Base-by-base conservation (phyloP, 2,113 vertebrate species). In the Myodes glareolus region DNA sequence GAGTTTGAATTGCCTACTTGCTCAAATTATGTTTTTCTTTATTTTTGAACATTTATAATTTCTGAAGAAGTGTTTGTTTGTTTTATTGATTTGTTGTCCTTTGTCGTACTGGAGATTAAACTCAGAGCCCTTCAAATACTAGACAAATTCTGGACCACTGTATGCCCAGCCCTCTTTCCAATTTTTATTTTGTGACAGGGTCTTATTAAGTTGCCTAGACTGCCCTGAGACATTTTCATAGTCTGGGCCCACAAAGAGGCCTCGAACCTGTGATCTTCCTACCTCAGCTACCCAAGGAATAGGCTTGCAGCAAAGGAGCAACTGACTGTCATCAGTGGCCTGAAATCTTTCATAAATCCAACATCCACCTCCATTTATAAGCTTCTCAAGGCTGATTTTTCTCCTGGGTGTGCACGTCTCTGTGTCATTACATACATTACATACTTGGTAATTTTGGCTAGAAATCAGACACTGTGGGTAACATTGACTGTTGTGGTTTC, bases 21-120 rank as follows among this genome's bases (percentile, higher is more conserved):
- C 1, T 13, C 25, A 87, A 9, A 67, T 50, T 73, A 63, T 50
- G 21, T 67, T 58, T 77, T 65, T 23, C 39, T 73, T 96, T 91
- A 91, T 50, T 82, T 82, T 21, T 90, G 50, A 25, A 63, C 50
- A 61, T 82, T 94, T 97, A 27, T 63, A 95, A 94, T 76, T 65
- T 14, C 36, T 47, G 27, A 5, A 25, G 14, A 9, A 2, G 6
- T 78, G 45, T 77, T 76, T 76, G 31, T 10, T 31, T 50, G 67
- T 68, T 31, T 78, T 78, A 78, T 78, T 47, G 45, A 50, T 27
- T 33, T 78, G 42, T 77, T 75, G 42, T 77, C 42, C 13, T 50
- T 47, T 78, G 5, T 50, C 45, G 14, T 78, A 16, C 45, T 78
- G 45, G 29, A 29, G 11, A 80, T 36, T 80, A 50, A 52, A 5